Conservation (phyloP, 2,888 invertebrate genomes). For the Drosophila cognata region DNA sequence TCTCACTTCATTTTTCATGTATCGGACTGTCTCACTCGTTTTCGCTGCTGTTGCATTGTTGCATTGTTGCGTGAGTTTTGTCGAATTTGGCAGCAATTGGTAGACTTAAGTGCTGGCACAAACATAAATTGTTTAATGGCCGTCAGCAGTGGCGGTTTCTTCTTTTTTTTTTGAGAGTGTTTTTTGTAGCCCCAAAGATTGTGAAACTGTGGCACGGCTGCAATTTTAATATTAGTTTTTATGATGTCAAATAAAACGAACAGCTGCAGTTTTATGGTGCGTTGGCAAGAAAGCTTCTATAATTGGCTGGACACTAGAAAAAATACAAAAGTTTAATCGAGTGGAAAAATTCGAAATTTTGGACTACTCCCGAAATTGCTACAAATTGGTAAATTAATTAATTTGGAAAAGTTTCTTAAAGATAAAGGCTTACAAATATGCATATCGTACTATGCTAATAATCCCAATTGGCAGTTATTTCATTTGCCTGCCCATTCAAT, state of each 20-base stretch:
- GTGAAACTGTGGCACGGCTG: conserved; percentile 54
- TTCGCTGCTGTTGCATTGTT: conserved; percentile 31
- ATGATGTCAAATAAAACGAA: conserved; percentile 56
- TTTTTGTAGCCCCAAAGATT: conserved; percentile 42
- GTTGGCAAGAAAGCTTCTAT: conserved; percentile 37
- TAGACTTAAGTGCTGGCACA: conserved; percentile 66
- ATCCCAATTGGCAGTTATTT: neutral
- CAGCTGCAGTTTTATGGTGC: conserved; percentile 63
- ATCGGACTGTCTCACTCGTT: conserved; percentile 1
- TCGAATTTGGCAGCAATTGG: conserved; percentile 67
- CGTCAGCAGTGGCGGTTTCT: conserved; percentile 43
- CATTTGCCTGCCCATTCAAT: conserved; percentile 3
- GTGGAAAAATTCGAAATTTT: conserved; percentile 10
- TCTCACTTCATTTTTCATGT: neutral
- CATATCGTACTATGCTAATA: neutral
- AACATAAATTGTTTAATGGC: conserved; percentile 76
- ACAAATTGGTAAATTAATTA: neutral
- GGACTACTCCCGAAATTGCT: neutral
- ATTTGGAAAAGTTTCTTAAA: neutral
- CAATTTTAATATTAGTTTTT: conserved; percentile 69
- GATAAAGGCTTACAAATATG: neutral
- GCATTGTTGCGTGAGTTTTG: conserved; percentile 62
- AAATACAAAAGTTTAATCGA: conserved; percentile 33
- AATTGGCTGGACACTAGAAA: conserved; percentile 35
- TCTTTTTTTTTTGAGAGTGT: neutral